Evolutionary conservation across 2,888 invertebrate species (phyloP), one percentile per base, ranked within the genome.

Genomic region (Sminthurides aquaticus): DNA sequence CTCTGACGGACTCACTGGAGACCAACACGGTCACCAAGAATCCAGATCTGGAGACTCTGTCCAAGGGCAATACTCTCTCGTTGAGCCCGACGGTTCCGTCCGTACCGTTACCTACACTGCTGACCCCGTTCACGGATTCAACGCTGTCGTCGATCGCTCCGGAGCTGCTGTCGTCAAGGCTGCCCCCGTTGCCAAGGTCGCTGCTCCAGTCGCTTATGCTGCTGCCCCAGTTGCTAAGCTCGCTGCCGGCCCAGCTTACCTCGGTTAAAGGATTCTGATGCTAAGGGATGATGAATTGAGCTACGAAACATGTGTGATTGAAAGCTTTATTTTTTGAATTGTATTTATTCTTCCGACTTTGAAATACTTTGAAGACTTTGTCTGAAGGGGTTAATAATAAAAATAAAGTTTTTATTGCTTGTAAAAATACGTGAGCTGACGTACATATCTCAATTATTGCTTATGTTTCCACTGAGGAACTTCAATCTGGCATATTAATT

Each of bases 151-250:
- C 27, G 66, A 66, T 24, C 55, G 69, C 25, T 62, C 65, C 15
- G 67, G 60, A 27, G 64, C 64, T 22, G 65, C 62, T 59, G 69
- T 69, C 26, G 60, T 59, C 18, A 59, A 64, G 27, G 62, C 62
- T 52, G 64, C 64, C 24, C 55, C 65, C 25, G 56, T 60, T 3
- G 62, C 64, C 62, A 56, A 54, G 26, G 64, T 64, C 27, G 67
- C 64, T 57, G 67, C 67, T 29, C 66, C 64, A 57, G 72, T 74
- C 49, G 75, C 75, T 58, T 71, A 74, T 59, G 73, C 75, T 71
- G 66, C 75, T 29, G 70, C 72, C n/a, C 74, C 74, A 15, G 67
- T 73, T 60, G 62, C 67, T 60, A 67, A 62, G 28, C 60, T 67
- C 25, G 68, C 69, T 24, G 64, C 57, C 49, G 54, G 29, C n/a